Base-by-base conservation (phyloP, 1,140 invertebrate species). In the Drosophila sechellia region DNA sequence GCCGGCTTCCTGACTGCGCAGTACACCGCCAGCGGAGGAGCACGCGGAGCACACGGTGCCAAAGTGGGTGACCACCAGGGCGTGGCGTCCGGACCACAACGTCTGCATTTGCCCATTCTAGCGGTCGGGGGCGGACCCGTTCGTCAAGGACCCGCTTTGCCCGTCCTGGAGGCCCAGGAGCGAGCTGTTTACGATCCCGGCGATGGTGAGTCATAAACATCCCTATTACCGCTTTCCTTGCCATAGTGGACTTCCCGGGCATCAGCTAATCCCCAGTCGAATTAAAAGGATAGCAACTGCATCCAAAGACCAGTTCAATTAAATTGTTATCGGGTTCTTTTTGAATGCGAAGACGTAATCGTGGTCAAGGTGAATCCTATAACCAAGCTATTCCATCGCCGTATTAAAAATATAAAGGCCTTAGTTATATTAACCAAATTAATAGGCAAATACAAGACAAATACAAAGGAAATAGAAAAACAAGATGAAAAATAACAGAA, bases 131-230 rank as follows among this genome's bases (percentile, higher is more conserved):
- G 42, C 8, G 15, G 48, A 39, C 58, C 27, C 35, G 48, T 50
- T 27, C 52, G 66, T 34, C 53, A 54, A 22, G 65, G 40, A 20
- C 46, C 65, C 57, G 8, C 63, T 66, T 25, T 3, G 27, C 35
- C 71, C 46, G 73, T 72, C 74, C 68, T 53, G 60, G 86, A 92
- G 52, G 60, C 66, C 12, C 76, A 73, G 63, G 83, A 85, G 49
- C 77, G 80, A 42, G 84, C 90, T n/a, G 83, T 92, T 79, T 92
- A 92, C 64, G 91, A 92, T 91, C 89, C 90, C 8, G 91, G 91
- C 48, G 91, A 92, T 89, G 91, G 91, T 92, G 63, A 92, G 91
- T 86, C 59, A 48, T 57, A 63, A 69, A 74, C 73, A 77, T 68
- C 27, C 61, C 61, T 69, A 79, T 86, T 77, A 76, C 46, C 53